A percentile compares a stretch with the other conserved stretches of the same genome.
phyloP scores from a whole-genome alignment of 2,797 vertebrate genomes.

The Sarcoramphus papa region DNA sequence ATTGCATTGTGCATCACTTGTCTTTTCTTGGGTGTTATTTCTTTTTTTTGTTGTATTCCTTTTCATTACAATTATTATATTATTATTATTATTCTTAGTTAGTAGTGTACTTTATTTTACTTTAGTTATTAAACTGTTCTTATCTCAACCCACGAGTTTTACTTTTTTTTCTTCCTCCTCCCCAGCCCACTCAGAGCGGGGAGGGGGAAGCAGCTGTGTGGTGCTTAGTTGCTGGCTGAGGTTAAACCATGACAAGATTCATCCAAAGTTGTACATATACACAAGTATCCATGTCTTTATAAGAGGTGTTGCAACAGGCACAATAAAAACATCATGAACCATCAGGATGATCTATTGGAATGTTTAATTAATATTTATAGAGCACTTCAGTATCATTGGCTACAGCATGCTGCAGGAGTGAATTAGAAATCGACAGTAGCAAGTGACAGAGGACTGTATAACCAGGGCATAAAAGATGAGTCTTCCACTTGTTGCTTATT shows the following conservation, averaged over 20 bases:
- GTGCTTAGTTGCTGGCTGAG: no score
- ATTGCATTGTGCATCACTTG: no score
- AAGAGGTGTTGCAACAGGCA: background rate
- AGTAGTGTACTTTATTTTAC: no score
- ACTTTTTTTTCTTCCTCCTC: no score
- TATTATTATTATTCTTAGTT: no score
- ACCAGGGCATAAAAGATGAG: rapidly evolving
- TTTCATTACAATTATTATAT: no score
- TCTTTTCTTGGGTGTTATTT: no score
- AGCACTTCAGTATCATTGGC: background rate
- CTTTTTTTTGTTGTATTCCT: no score
- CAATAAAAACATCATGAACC: background rate
- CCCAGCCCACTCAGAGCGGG: no score
- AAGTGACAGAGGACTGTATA: background rate
- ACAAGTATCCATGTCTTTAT: background rate
- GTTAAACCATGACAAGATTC: background rate
- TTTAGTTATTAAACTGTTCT: no score
- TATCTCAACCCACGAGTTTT: no score
- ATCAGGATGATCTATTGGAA: background rate
- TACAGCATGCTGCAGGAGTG: background rate
- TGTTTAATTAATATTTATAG: background rate
- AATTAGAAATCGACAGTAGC: background rate
- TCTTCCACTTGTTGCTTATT: background rate
- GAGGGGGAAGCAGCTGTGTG: no score
- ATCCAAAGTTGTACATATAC: background rate